Percentiles rank a stretch among this genome's conserved stretches.
These are phyloP conservation scores for Elanoides forficatus DNA, from an alignment of 2,113 vertebrate genomes.

Conservation along the genomic window DNA sequence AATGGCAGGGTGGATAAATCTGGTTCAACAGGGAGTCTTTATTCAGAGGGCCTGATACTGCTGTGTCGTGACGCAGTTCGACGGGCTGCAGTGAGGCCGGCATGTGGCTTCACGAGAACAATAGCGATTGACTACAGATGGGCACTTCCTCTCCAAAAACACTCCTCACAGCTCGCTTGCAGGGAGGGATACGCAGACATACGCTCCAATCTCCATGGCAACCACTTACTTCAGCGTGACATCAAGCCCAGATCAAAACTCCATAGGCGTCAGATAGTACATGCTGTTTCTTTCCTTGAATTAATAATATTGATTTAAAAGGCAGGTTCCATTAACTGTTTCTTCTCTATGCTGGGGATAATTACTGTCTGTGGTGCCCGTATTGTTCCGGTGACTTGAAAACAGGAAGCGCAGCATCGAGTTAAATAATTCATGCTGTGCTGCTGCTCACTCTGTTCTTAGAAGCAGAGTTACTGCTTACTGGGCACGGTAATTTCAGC, in stretches of 20 bases:
- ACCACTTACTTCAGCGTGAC: conserved; percentile 68
- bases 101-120: conserved; percentile 21
- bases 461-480: conserved; percentile 36
- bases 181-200: conserved; percentile 68
- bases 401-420: not conserved
- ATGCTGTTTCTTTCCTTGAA: conserved; percentile 55
- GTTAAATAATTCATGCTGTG: conserved; percentile 66
- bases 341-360: conserved; percentile 16
- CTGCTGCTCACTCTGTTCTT: conserved; percentile 30
- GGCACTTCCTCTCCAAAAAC: conserved; percentile 71
- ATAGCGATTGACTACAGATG: conserved; percentile 46
- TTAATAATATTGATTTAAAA: conserved; percentile 65
- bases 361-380: not conserved
- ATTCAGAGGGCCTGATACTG: not conserved
- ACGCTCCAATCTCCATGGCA: conserved; percentile 70
- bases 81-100: not conserved
- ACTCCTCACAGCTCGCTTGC: conserved; percentile 62
- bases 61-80: conserved; percentile 30
- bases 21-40: conserved; percentile 47
- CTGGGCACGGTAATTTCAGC: conserved; percentile 23
- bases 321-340: conserved; percentile 52
- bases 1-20: conserved; percentile 53
- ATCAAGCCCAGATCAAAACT: conserved; percentile 58
- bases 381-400: not conserved
- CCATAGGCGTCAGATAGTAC: conserved; percentile 58